Evolutionary conservation across 2,888 invertebrate genomes (phyloP), one percentile per base, ranked within the genome.

Genomic region (Ecdyonurus torrentis): DNA sequence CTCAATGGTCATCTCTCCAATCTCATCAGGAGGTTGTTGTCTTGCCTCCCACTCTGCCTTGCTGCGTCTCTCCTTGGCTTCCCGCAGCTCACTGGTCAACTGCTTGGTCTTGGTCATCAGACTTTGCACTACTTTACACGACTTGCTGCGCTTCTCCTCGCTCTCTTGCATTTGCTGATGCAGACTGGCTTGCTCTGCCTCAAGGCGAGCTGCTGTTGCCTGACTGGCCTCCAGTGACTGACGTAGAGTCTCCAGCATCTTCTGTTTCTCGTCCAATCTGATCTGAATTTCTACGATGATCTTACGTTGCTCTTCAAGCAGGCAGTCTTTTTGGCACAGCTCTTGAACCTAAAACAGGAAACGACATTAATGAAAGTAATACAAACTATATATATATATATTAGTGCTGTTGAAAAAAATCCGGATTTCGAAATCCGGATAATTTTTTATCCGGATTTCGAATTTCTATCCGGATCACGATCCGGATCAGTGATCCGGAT

Each of bases 241-340:
- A 64, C 75, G 73, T 53, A 77, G 70, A 62, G 75, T 76, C 63
- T 77, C 76, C 3, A 77, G 72, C 67, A 78, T 77, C 63, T 75
- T 75, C 67, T 76, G 76, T 60, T 77, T 73, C 65, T 76, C 76
- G 52, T 78, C 77, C 23, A 70, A 64, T 1, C 69, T 70, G 60
- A 70, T 70, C 61, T 70, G 70, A 23, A 70, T 70, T 64, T 70
- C 70, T n/a, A 70, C 70, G 23, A 70, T 64, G 15, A 70, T 68
- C 61, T 69, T 69, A 61, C 70, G 69, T 61, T 70, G 69, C 61
- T 69, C 69, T 52, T 70, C 70, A 52, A 70, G 68, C 23, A 70
- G 67, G 55, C 66, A 64, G 61, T 70, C 70, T 15, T 67, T 61
- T 23, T 68, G 67, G 23, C 65, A 65, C 22, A 69, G 65, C 60